Percentiles rank a stretch among this genome's conserved stretches.
These are phyloP conservation scores for Drosophila murphyi DNA, from an alignment of 1,140 invertebrate genomes.

Conservation along the genomic window DNA sequence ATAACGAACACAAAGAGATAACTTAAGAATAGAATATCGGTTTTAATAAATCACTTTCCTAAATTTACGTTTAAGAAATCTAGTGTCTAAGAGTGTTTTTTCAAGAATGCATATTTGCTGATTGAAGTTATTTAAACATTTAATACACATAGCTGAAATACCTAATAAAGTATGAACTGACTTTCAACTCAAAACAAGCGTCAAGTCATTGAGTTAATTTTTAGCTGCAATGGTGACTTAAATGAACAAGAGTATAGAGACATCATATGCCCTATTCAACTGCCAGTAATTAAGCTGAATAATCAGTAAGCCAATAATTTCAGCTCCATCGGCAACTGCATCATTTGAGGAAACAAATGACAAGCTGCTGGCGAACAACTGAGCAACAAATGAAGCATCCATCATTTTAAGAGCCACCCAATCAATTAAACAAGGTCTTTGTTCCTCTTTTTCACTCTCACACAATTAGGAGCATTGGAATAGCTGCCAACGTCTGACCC, in stretches of 20 bases:
- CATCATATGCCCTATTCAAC: neutral
- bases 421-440: constrained; percentile 62
- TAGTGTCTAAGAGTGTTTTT: too few relatives aligned
- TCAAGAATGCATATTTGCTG: too few relatives aligned
- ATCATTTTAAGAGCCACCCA: constrained; percentile 66
- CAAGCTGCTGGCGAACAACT: constrained; percentile 52
- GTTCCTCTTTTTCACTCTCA: constrained; percentile 13
- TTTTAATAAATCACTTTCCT: too few relatives aligned
- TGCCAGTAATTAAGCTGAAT: neutral
- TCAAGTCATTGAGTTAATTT: neutral
- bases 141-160: too few relatives aligned
- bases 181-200: neutral
- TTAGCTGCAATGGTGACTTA: neutral
- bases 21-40: too few relatives aligned
- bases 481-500: constrained; percentile 49
- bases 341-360: constrained; percentile 51
- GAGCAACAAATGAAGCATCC: constrained; percentile 77
- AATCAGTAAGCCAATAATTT: constrained; percentile 44
- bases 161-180: too few relatives aligned
- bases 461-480: constrained; percentile 48
- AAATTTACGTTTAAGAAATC: too few relatives aligned
- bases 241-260: neutral
- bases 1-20: too few relatives aligned
- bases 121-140: too few relatives aligned
- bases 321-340: constrained; percentile 47